Evolutionary conservation across 2,797 vertebrate genomes (phyloP).

Genomic region (Mormyrus proboscirostris): DNA sequence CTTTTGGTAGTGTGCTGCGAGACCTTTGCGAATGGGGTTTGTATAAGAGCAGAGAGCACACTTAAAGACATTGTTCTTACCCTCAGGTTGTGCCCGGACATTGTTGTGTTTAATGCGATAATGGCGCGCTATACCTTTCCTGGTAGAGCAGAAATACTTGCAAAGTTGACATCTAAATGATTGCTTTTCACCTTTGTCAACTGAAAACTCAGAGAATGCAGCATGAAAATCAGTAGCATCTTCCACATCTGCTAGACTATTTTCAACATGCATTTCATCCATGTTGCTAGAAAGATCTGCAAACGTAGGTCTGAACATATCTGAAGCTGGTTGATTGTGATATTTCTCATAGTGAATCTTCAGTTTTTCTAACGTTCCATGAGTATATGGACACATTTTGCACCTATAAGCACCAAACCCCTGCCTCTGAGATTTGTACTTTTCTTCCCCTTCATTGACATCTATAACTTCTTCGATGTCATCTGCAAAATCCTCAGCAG

Average conservation of each 20-base stretch:
- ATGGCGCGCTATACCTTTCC: conserved; percentile 69
- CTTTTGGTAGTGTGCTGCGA: conserved; percentile 72
- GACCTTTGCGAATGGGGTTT: conserved; percentile 64
- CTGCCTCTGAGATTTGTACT: conserved; percentile 53
- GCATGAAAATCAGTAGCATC: conserved; percentile 47
- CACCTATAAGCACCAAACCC: conserved; percentile 74
- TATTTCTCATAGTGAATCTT: conserved; percentile 67
- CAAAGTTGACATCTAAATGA: conserved; percentile 72
- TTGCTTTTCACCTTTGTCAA: conserved; percentile 61
- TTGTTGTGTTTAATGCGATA: conserved; percentile 67
- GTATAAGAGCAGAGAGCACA: conserved; percentile 71
- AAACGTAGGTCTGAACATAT: conserved; percentile 48
- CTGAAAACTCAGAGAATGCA: conserved; percentile 35
- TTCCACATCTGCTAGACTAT: conserved; percentile 59
- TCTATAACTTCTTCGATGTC: conserved; percentile 56
- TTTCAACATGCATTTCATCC: conserved; percentile 46
- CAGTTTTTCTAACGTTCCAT: conserved; percentile 64
- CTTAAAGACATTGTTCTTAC: conserved; percentile 63
- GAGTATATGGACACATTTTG: conserved; percentile 71
- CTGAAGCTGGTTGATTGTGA: conserved; percentile 55
- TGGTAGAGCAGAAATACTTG: conserved; percentile 64
- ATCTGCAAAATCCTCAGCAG: conserved; percentile 67
- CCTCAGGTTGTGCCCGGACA: conserved; percentile 55
- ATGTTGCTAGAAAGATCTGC: conserved; percentile 52
- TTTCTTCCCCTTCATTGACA: conserved; percentile 55